phyloP scores from a whole-genome alignment of 2,113 vertebrate genomes.

The Grus americana region DNA sequence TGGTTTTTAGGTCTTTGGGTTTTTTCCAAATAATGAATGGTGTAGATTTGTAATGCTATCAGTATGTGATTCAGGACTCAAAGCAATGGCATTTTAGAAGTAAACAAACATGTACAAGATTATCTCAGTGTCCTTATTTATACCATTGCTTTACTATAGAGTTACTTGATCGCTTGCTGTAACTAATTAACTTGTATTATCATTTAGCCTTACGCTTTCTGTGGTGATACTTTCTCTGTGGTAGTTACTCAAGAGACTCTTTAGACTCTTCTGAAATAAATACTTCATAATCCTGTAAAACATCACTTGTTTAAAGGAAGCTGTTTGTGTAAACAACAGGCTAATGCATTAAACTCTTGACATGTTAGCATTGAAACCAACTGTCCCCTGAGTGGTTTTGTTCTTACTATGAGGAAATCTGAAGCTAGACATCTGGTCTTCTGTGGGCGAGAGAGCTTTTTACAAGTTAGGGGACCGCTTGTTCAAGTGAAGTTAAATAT shows the following conservation, averaged over 20 bases:
- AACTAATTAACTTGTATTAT: background rate
- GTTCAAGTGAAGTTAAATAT: background rate
- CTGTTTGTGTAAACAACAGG: constrained; percentile 49
- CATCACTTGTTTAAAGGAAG: constrained; percentile 42
- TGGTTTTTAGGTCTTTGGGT: background rate
- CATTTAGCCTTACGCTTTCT: background rate
- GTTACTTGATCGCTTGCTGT: background rate
- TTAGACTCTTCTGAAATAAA: constrained; percentile 35
- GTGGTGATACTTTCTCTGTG: background rate
- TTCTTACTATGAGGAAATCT: background rate
- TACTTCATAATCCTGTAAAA: constrained; percentile 19
- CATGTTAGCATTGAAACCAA: constrained; percentile 42
- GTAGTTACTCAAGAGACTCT: background rate
- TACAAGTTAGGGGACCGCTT: background rate
- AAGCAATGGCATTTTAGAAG: background rate
- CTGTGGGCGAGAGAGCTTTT: constrained; percentile 2
- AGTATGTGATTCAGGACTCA: background rate
- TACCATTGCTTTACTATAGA: background rate
- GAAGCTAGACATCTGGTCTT: constrained; percentile 37
- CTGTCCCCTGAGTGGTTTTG: constrained; percentile 7
- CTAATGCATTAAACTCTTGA: constrained; percentile 40
- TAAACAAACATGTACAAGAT: constrained; percentile 8
- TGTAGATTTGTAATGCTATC: background rate
- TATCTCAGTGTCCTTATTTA: background rate
- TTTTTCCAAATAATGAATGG: background rate